These are phyloP conservation scores for Cecropterus lyciades DNA, from an alignment of 1,140 invertebrate genomes.

Conservation along the genomic window DNA sequence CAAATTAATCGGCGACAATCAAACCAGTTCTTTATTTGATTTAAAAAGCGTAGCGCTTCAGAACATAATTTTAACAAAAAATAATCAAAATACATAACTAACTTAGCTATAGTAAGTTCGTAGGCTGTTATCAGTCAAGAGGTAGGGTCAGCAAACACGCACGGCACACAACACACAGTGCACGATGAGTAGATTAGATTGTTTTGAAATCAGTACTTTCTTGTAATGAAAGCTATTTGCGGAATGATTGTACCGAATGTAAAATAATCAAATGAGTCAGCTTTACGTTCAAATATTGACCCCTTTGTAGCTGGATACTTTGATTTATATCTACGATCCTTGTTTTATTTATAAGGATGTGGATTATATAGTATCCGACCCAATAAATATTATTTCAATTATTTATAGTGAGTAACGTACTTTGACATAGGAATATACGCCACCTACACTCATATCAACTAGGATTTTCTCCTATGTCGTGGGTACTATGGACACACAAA, in stretches of 20 bases:
- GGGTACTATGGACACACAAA: no score
- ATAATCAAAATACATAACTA: not conserved
- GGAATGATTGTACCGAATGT: constrained; percentile 25
- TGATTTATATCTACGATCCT: constrained; percentile 8
- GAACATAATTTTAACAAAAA: constrained; percentile 11
- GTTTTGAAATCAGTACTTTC: constrained; percentile 48
- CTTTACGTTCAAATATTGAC: constrained; percentile 13
- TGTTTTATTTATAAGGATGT: not conserved
- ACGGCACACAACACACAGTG: constrained; percentile 38
- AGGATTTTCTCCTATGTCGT: no score
- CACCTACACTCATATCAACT: no score
- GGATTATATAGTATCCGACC: not conserved
- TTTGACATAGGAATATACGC: no score
- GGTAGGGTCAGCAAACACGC: constrained; percentile 59
- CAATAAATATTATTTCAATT: no score
- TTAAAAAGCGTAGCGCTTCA: constrained; percentile 19
- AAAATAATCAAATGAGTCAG: constrained; percentile 24
- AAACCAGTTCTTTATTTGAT: not conserved
- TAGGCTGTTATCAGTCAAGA: constrained; percentile 59
- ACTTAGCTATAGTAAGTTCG: not conserved
- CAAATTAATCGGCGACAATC: not conserved
- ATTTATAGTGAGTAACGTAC: no score
- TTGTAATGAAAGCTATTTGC: constrained; percentile 43
- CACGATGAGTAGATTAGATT: constrained; percentile 45
- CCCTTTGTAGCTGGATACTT: constrained; percentile 10